These are phyloP conservation scores for Chloroclysta siterata DNA, from an alignment of 2,888 invertebrate genomes.

Conservation along the genomic window DNA sequence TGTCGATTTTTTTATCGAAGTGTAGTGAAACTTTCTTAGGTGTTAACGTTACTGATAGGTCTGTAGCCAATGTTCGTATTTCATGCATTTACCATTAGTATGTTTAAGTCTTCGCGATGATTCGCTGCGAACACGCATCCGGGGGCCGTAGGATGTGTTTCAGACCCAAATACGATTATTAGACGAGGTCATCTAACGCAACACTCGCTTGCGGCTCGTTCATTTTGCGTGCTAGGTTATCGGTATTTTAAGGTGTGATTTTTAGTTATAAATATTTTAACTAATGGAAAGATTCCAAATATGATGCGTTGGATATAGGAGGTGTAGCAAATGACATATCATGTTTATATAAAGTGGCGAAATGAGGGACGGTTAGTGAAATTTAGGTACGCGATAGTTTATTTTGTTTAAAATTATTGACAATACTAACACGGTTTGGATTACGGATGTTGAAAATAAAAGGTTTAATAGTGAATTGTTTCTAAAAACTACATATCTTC, in stretches of 20 bases:
- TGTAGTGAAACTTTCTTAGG: conserved; percentile 66
- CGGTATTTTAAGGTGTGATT: conserved; percentile 75
- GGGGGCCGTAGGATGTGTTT: conserved; percentile 36
- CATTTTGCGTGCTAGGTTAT: conserved; percentile 68
- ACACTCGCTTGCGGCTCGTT: conserved; percentile 40
- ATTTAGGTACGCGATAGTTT: conserved; percentile 58
- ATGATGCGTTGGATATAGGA: conserved; percentile 59
- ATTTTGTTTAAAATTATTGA: conserved; percentile 71
- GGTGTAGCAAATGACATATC: conserved; percentile 83
- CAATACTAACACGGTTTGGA: conserved; percentile 74
- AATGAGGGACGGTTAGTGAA: conserved; percentile 70
- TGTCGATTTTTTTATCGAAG: conserved; percentile 66
- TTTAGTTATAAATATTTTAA: conserved; percentile 76
- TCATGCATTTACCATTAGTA: conserved; percentile 61
- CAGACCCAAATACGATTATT: conserved; percentile 27
- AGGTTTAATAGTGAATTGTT: conserved; percentile 81
- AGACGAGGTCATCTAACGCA: conserved; percentile 28
- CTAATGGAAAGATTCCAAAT: conserved; percentile 83
- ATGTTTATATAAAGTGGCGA: conserved; percentile 60
- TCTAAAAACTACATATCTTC: conserved; percentile 78
- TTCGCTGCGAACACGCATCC: conserved; percentile 28
- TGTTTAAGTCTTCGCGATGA: conserved; percentile 53
- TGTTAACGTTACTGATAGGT: conserved; percentile 75
- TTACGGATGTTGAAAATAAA: conserved; percentile 75
- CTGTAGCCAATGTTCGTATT: conserved; percentile 44